Conservation (phyloP, 2,888 invertebrate species). For the Malthinus flaveolus region DNA sequence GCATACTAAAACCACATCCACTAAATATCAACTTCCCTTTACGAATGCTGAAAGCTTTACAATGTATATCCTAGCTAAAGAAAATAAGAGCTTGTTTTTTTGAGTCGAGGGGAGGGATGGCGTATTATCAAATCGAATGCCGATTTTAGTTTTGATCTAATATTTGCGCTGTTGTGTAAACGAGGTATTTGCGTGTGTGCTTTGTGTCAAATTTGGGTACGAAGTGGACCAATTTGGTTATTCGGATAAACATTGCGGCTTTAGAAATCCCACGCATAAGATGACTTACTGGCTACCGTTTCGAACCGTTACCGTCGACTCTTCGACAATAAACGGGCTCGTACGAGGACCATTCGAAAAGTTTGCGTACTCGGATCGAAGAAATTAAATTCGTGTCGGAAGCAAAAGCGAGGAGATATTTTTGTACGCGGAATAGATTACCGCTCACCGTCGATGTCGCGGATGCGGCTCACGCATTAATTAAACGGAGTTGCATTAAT, state of each 20-base stretch:
- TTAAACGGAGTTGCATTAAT: no score
- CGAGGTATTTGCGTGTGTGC: slow-evolving; percentile 17
- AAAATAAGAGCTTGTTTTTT: background rate
- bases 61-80: slow-evolving; percentile 12
- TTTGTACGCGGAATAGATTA: no score
- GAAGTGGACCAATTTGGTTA: slow-evolving; percentile 15
- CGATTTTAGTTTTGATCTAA: slow-evolving; percentile 1
- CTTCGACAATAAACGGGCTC: no score
- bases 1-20: slow-evolving; percentile 37
- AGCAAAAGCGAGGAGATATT: no score
- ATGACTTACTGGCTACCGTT: no score
- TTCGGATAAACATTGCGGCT: slow-evolving; percentile 10
- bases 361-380: no score
- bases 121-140: background rate
- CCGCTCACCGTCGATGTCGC: no score
- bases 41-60: slow-evolving; percentile 25
- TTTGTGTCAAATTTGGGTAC: slow-evolving; percentile 18
- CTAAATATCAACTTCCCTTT: slow-evolving; percentile 30
- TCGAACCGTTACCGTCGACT: no score
- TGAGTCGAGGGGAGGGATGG: no score
- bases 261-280: background rate
- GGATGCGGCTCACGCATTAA: no score
- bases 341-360: no score
- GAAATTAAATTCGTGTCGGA: no score
- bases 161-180: slow-evolving; percentile 18